A percentile compares a stretch with the other conserved stretches of the same genome.
Evolutionary conservation across 2,113 vertebrate genomes (phyloP).

Genomic region (Hippocampus zosterae): DNA sequence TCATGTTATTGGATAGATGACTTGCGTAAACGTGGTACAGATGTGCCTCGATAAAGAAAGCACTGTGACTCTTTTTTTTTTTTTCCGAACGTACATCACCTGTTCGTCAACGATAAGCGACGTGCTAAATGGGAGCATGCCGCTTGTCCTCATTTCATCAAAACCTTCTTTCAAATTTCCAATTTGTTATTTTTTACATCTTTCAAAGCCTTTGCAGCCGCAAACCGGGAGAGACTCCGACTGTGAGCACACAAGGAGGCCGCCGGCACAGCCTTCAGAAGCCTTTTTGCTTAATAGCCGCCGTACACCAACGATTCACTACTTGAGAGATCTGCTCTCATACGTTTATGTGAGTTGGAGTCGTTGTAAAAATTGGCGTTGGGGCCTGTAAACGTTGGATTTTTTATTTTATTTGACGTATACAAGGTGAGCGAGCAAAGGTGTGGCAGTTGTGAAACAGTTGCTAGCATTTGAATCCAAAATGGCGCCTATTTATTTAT

Average conservation of each 20-base stretch:
- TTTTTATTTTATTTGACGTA: background rate
- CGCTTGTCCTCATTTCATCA: background rate
- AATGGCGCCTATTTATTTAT: no score
- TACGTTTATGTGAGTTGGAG: background rate
- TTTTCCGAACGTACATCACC: background rate
- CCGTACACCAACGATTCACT: background rate
- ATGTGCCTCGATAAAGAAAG: slow-evolving; percentile 2
- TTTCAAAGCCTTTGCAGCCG: background rate
- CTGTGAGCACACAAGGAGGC: background rate
- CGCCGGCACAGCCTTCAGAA: background rate
- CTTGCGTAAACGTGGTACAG: background rate
- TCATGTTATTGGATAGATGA: slow-evolving; percentile 1
- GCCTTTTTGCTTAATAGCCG: background rate
- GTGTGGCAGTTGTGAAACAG: background rate
- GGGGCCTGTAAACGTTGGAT: background rate
- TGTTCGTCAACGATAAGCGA: background rate
- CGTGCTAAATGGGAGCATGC: background rate
- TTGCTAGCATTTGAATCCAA: background rate
- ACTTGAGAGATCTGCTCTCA: background rate
- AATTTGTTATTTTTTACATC: background rate
- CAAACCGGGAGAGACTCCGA: background rate
- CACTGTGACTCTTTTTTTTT: background rate
- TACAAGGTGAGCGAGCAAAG: no score
- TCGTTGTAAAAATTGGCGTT: background rate
- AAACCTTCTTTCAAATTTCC: background rate